These are phyloP conservation scores for Lordiphosa collinella DNA, from an alignment of 1,140 invertebrate species.

Conservation along the genomic window DNA sequence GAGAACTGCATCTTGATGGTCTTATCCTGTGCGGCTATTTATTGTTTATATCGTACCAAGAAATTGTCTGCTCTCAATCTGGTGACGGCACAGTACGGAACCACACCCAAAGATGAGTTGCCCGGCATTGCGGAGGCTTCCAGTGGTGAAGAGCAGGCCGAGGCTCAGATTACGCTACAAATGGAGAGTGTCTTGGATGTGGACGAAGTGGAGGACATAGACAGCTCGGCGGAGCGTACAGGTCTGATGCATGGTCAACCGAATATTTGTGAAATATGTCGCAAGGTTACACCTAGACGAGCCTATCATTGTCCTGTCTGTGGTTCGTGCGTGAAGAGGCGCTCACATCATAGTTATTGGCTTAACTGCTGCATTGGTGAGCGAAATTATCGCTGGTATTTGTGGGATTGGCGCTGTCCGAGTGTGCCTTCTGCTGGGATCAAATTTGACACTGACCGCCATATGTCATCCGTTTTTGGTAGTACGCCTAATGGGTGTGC, in stretches of 20 bases:
- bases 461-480: conserved; percentile 80
- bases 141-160: conserved; percentile 59
- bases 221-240: conserved; percentile 22
- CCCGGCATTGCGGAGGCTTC: conserved; percentile 67
- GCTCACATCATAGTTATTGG: conserved; percentile 79
- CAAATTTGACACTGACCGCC: conserved; percentile 80
- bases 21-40: conserved; percentile 56
- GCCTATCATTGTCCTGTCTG: conserved; percentile 71
- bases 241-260: conserved; percentile 48
- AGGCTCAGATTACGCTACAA: conserved; percentile 47
- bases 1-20: conserved; percentile 80
- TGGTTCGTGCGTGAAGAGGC: conserved; percentile 62
- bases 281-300: conserved; percentile 56
- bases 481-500: conserved; percentile 58
- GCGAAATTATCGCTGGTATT: conserved; percentile 78
- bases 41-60: conserved; percentile 58
- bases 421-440: conserved; percentile 73
- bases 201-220: conserved; percentile 29
- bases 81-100: conserved; percentile 54
- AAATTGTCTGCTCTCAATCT: conserved; percentile 52
- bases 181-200: conserved; percentile 48
- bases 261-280: conserved; percentile 66
- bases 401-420: conserved; percentile 66
- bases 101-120: conserved; percentile 52
- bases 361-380: conserved; percentile 81